phyloP scores from a whole-genome alignment of 2,797 vertebrate genomes.

The Microtus agrestis region DNA sequence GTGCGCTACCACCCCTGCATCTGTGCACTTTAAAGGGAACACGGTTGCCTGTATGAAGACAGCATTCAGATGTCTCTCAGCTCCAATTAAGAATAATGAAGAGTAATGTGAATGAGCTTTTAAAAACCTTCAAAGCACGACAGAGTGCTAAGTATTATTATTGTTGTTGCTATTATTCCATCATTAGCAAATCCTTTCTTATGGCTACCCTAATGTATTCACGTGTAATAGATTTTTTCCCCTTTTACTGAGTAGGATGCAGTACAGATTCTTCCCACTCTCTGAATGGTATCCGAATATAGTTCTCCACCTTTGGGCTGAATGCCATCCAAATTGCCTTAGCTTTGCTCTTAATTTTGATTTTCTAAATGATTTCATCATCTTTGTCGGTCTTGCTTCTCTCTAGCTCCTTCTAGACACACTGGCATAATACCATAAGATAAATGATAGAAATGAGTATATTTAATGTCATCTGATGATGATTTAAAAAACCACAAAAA shows the following conservation, averaged over 20 bases:
- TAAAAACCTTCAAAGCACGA: slow-evolving; percentile 45
- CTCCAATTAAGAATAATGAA: slow-evolving; percentile 55
- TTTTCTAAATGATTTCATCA: slow-evolving; percentile 69
- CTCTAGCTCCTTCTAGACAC: slow-evolving; percentile 47
- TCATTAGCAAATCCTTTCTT: slow-evolving; percentile 53
- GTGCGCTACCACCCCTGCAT: background rate
- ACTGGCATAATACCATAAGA: background rate
- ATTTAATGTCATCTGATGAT: slow-evolving; percentile 63
- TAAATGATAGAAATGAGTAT: slow-evolving; percentile 28
- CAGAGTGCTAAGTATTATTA: background rate
- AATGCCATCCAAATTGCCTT: slow-evolving; percentile 60
- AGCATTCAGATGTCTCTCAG: background rate
- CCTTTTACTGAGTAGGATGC: background rate
- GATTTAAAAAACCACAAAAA: background rate
- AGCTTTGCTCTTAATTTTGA: slow-evolving; percentile 58
- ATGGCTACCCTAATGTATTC: slow-evolving; percentile 1
- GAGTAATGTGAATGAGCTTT: slow-evolving; percentile 42
- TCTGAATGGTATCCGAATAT: slow-evolving; percentile 15
- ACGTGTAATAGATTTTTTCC: slow-evolving; percentile 24
- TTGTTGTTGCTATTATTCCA: slow-evolving; percentile 18
- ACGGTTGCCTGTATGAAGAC: slow-evolving; percentile 17
- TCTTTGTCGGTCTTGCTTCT: slow-evolving; percentile 35
- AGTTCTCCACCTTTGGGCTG: slow-evolving; percentile 44
- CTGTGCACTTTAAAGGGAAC: slow-evolving; percentile 32
- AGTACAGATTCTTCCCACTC: slow-evolving; percentile 9